phyloP scores from a whole-genome alignment of 2,113 vertebrate genomes.

The Lichenostomus cassidix region DNA sequence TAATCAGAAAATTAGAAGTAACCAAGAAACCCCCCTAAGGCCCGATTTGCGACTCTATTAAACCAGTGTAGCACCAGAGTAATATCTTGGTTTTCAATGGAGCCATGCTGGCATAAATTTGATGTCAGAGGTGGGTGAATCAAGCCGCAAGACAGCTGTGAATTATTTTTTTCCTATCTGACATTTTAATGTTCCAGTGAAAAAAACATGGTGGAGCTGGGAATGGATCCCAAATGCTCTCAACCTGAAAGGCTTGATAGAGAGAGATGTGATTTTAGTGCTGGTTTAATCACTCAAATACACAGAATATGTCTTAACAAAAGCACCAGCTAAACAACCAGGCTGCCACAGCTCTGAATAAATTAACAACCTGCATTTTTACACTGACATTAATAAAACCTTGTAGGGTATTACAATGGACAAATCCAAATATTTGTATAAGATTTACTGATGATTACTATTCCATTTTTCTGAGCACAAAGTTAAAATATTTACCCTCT shows the following conservation, averaged over 20 bases:
- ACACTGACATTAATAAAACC: neutral
- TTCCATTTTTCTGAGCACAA: neutral
- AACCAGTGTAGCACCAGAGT: neutral
- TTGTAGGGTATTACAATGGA: neutral
- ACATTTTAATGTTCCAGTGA: neutral
- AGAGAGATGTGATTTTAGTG: neutral
- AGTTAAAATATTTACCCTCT: slow-evolving; percentile 7
- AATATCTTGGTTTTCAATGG: neutral
- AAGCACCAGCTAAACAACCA: neutral
- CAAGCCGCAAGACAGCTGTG: neutral
- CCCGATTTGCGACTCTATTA: neutral
- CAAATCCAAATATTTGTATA: slow-evolving; percentile 8
- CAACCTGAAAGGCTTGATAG: neutral
- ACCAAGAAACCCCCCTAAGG: neutral
- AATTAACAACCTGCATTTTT: neutral
- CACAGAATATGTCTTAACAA: neutral
- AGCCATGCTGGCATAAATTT: neutral
- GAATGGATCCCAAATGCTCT: slow-evolving; percentile 15
- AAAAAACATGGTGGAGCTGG: neutral
- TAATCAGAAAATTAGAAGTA: slow-evolving; percentile 59
- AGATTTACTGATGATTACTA: neutral
- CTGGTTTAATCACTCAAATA: neutral
- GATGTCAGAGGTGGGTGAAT: neutral
- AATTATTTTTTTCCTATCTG: slow-evolving; percentile 27
- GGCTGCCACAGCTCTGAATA: neutral